phyloP scores from a whole-genome alignment of 2,797 vertebrate species.

The Mus spretus region DNA sequence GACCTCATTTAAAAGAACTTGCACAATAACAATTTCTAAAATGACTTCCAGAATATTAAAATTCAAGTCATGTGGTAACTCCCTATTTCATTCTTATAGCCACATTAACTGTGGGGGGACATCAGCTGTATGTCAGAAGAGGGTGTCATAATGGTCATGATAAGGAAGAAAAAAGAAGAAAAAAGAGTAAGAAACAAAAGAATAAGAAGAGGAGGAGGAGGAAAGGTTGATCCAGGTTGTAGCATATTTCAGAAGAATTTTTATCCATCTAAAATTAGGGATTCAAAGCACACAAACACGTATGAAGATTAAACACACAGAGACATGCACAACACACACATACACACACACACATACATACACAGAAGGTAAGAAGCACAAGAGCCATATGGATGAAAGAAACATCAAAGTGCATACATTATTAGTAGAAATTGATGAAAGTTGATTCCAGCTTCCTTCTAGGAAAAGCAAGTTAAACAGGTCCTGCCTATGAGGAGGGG shows the following conservation, averaged over 20 bases:
- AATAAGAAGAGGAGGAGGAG: background rate
- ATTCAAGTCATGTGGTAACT: background rate
- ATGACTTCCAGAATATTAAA: background rate
- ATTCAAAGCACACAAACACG: background rate
- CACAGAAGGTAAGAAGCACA: background rate
- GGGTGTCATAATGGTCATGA: background rate
- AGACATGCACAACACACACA: background rate
- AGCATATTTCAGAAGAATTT: background rate
- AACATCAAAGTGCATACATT: background rate
- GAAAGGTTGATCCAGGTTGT: rapidly evolving
- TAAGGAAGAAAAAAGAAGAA: background rate
- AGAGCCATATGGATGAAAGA: background rate
- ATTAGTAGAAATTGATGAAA: background rate
- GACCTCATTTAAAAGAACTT: background rate
- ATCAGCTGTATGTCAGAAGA: background rate
- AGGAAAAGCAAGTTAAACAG: background rate
- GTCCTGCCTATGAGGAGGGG: background rate
- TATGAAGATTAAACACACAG: background rate
- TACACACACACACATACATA: background rate
- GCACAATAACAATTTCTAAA: constrained; percentile 1
- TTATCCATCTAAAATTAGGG: background rate
- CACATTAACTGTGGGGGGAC: background rate
- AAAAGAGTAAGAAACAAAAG: background rate
- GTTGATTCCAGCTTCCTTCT: background rate
- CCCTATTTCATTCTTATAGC: background rate